Base-by-base conservation (phyloP, 2,797 vertebrate genomes). In the Pseudochirops cupreus region DNA sequence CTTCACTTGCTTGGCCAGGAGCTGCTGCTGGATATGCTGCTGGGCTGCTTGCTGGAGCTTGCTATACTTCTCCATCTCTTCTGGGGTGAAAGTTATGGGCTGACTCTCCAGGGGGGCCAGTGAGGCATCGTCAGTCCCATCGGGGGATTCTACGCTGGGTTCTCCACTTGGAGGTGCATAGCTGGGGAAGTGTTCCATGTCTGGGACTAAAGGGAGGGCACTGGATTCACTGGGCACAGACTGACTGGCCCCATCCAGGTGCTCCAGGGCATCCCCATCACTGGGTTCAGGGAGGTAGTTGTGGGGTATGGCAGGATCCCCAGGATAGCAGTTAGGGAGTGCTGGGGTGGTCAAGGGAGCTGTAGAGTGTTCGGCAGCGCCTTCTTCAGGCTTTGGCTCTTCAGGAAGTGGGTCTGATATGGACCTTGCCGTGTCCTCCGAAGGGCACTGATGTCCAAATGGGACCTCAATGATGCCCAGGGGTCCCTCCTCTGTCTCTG, bases 41-140 rank as follows among this genome's bases (percentile, higher is more conserved):
- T 99, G 99, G 0, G 99, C 99, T 0, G 99, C 99, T 98, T 99
- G 99, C 95, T 99, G 99, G 95, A 99, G 99, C 97, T 99, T 99
- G 98, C 99, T 99, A 98, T 99, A 99, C 92, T 99, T 99, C 98
- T 99, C 99, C 99, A 99, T 99, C 98, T 99, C 99, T 98, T 99
- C 99, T 0, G 99, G 99, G 0, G 99, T 99, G 97, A 99, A 99
- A 0, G 99, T 99, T 96, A 99, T 99, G 7, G 99, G 99, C 96
- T 99, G 99, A 98, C 99, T 99, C 98, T 99, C 99, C 21, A 99
- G 97, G 0, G 99, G 99, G 0, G 99, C 99, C 92, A 99, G 98
- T 1, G 99, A 99, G 28, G 98, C 98, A 33, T 99, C 99, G 33
- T 99, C 99, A 1, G 97, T 96, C 14, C 98, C 98, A 1, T 99